Evolutionary conservation across 2,888 invertebrate species (phyloP), one percentile per base, ranked within the genome.

Genomic region (Cepaea hortensis): DNA sequence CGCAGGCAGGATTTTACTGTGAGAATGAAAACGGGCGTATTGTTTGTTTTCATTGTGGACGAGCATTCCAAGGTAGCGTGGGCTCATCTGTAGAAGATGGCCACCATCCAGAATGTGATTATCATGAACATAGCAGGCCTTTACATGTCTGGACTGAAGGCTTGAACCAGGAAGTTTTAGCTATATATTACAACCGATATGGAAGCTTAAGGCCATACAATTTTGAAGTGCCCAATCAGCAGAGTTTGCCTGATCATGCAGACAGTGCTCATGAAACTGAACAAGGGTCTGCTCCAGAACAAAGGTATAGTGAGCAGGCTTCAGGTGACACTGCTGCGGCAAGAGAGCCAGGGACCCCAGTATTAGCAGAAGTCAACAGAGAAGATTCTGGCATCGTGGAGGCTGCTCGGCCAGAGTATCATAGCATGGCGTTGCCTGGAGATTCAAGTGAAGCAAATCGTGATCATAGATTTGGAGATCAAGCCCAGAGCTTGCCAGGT

Each of bases 41-140:
- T 46, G n/a, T 55, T 55, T 87, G 87, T 61, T 87, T 84, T 61
- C 15, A 23, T 77, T 87, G 87, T 80, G 82, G 79, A 0, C 72
- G 48, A 61, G 80, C 79, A 23, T 80, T 72, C 73, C 48, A 23
- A 23, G 70, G 76, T 13, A 20, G 61, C 7, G 15, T 65, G 20
- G 62, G 62, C 4, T 18, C 72, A 70, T 62, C 76, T 6, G 35
- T 77, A n/a, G 62, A 83, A n/a, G 55, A 46, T 76, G 83, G 46
- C 13, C 86, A 86, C 48, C 50, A 46, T 20, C 86, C 68, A 6
- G 20, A n/a, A 3, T 86, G 86, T 55, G 15, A 9, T 11, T 48
- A 70, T 20, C 68, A 46, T 7, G 35, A 82, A 62, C 23, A 9
- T 3, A 86, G 35, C 50, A 72, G 81, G 18, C 81, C 75, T 1